Conservation (phyloP, 2,797 vertebrate species). For the Odontamblyopus lacepedii region DNA sequence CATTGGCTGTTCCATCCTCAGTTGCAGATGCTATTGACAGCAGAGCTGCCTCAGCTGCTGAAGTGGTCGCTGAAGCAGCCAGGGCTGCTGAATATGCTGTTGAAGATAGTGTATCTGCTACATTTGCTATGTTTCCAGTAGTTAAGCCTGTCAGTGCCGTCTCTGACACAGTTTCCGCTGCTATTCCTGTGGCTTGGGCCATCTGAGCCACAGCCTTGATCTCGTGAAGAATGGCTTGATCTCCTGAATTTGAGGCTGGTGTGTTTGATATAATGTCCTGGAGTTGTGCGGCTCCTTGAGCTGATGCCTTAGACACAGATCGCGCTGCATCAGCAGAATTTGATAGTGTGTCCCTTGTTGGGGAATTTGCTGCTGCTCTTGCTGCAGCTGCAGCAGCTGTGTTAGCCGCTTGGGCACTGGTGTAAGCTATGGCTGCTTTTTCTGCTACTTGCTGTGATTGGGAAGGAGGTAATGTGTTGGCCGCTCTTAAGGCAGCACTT, state of each 20-base stretch:
- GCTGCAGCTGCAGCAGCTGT: background rate
- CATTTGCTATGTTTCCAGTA: background rate
- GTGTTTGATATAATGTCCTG: background rate
- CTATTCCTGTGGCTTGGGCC: background rate
- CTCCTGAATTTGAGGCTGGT: rapidly evolving
- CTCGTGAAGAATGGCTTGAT: rapidly evolving
- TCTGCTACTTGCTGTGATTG: background rate
- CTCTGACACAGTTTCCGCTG: background rate
- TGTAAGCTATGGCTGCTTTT: background rate
- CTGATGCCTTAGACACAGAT: background rate
- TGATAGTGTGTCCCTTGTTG: background rate
- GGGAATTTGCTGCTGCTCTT: background rate
- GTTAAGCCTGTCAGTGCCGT: background rate
- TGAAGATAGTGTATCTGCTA: background rate
- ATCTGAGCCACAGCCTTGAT: background rate
- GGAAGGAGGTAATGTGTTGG: background rate
- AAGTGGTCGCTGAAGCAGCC: background rate
- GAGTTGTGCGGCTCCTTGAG: background rate
- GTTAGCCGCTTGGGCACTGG: background rate
- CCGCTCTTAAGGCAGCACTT: constrained; percentile 1
- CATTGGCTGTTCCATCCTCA: background rate
- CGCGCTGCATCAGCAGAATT: background rate
- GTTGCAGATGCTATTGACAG: rapidly evolving
- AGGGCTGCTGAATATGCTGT: background rate
- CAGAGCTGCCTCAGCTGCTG: background rate